Percentiles rank a stretch among this genome's conserved stretches.
Conservation (phyloP, 2,888 invertebrate species). For the Drosophila subsilvestris region DNA sequence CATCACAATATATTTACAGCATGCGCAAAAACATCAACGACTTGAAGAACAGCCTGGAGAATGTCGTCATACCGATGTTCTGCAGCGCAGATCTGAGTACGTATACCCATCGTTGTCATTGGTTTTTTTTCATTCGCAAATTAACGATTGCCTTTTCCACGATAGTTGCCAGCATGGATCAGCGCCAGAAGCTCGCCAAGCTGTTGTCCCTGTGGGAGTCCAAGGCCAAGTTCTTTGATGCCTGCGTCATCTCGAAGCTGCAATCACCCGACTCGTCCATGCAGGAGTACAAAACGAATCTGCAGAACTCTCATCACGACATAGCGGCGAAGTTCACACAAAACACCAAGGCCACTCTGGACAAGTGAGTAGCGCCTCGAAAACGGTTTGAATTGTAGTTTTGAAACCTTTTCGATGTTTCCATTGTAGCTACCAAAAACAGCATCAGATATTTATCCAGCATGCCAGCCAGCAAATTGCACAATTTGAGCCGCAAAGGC, state of each 20-base stretch:
- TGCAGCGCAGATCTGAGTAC: constrained; percentile 94
- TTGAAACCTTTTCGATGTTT: neutral
- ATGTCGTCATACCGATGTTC: constrained; percentile 98
- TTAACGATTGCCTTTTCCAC: neutral
- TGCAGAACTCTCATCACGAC: constrained; percentile 91
- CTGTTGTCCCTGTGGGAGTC: constrained; percentile 98
- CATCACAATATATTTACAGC: constrained; percentile 86
- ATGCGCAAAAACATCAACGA: constrained; percentile 97
- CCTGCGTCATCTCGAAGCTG: constrained; percentile 92
- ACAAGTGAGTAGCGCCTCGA: constrained; percentile 85
- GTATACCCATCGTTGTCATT: constrained; percentile 52
- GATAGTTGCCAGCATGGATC: constrained; percentile 92
- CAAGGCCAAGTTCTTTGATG: constrained; percentile 94
- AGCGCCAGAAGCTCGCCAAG: constrained; percentile 96
- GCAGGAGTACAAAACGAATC: constrained; percentile 93
- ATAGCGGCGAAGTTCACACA: constrained; percentile 91
- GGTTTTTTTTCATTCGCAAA: neutral
- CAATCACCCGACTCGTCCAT: constrained; percentile 94
- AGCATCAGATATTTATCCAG: constrained; percentile 97
- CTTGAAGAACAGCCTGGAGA: constrained; percentile 96
- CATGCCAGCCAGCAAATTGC: constrained; percentile 96
- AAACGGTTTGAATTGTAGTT: neutral
- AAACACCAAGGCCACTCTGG: constrained; percentile 93
- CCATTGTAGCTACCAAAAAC: constrained; percentile 90
- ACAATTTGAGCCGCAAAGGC: constrained; percentile 91